phyloP scores from a whole-genome alignment of 2,113 vertebrate genomes.

The Gorsachius goisagi region DNA sequence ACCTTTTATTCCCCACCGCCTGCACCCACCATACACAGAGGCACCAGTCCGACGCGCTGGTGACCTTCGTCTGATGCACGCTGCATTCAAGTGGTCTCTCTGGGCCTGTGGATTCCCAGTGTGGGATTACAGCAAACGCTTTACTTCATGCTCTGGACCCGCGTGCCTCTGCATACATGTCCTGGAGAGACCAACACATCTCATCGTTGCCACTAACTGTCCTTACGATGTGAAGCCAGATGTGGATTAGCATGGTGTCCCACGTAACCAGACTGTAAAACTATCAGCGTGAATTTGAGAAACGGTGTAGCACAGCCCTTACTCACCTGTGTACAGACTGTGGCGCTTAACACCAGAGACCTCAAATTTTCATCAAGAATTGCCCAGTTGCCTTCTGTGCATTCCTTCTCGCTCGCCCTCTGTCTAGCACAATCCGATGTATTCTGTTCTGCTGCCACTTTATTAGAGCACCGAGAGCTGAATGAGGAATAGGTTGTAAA shows the following conservation, averaged over 20 bases:
- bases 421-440: neutral
- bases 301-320: neutral
- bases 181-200: neutral
- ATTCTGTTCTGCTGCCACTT: neutral
- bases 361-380: neutral
- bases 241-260: neutral
- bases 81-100: rapidly evolving
- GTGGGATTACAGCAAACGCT: neutral
- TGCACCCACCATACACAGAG: neutral
- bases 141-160: neutral
- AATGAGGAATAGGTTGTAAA: neutral
- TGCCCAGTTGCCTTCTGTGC: neutral
- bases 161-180: neutral
- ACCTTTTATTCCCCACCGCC: neutral
- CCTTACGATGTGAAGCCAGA: rapidly evolving
- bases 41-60: neutral
- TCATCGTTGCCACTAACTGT: rapidly evolving
- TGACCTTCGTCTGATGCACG: neutral
- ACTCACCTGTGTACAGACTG: rapidly evolving
- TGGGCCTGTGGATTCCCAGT: neutral
- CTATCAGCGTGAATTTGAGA: neutral
- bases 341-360: neutral
- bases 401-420: neutral
- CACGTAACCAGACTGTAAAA: neutral
- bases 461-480: neutral